Evolutionary conservation across 1,140 invertebrate genomes (phyloP).

Genomic region (Tribolium madens): DNA sequence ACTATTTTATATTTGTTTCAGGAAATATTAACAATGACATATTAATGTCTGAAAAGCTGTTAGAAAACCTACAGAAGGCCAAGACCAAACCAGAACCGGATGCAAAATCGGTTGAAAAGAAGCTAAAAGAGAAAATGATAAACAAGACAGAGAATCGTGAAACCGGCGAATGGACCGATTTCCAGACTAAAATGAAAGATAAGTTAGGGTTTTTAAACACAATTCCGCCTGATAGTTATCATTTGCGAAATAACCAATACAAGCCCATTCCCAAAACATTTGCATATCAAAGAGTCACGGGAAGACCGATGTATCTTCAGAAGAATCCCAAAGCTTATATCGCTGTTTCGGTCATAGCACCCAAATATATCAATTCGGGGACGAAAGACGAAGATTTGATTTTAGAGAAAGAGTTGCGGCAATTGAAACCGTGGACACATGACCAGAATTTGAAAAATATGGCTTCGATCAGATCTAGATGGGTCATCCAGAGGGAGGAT

Average conservation of each 20-base stretch:
- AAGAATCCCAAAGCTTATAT: slow-evolving; percentile 64
- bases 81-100: slow-evolving; percentile 38
- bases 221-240: slow-evolving; percentile 3
- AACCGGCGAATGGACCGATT: slow-evolving; percentile 55
- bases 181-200: slow-evolving; percentile 25
- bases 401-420: slow-evolving; percentile 62
- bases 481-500: slow-evolving; percentile 48
- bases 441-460: slow-evolving; percentile 53
- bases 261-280: slow-evolving; percentile 58
- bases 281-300: slow-evolving; percentile 63
- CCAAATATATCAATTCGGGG: slow-evolving; percentile 53
- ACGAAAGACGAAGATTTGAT: slow-evolving; percentile 57
- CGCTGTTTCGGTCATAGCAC: slow-evolving; percentile 63
- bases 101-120: background rate
- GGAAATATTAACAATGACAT: slow-evolving; percentile 59
- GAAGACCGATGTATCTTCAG: slow-evolving; percentile 60
- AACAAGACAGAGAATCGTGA: slow-evolving; percentile 30
- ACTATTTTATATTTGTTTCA: slow-evolving; percentile 46
- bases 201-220: slow-evolving; percentile 44
- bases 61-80: slow-evolving; percentile 45
- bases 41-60: slow-evolving; percentile 54
- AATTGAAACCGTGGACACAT: slow-evolving; percentile 61
- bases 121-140: slow-evolving; percentile 6
- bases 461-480: slow-evolving; percentile 53
- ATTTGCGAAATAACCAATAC: slow-evolving; percentile 7